These are phyloP conservation scores for Antedon bifida DNA, from an alignment of 35 echinoderm and acorn worm species.

Conservation along the genomic window DNA sequence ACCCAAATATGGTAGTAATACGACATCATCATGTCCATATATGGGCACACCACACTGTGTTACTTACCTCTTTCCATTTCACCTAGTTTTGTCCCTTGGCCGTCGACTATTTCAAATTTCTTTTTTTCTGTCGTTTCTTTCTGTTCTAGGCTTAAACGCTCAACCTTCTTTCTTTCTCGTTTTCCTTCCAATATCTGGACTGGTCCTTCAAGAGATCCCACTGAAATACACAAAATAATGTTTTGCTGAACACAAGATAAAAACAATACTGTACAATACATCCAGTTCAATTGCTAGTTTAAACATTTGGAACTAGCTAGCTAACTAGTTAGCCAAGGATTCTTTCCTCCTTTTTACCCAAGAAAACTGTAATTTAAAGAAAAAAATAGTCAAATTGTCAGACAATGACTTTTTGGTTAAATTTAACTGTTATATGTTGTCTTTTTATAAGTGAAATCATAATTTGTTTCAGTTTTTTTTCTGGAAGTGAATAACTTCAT, in stretches of 20 bases:
- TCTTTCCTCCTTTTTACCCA: too few relatives aligned
- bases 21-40: too few relatives aligned
- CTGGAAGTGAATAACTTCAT: too few relatives aligned
- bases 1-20: too few relatives aligned
- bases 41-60: too few relatives aligned
- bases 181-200: constrained; percentile 51
- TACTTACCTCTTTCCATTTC: constrained; percentile 59
- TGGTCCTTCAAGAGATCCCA: constrained; percentile 53
- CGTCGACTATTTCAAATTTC: constrained; percentile 61
- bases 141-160: constrained; percentile 36
- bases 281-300: not conserved
- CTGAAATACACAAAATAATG: constrained; percentile 9
- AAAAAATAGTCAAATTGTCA: too few relatives aligned
- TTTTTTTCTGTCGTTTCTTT: constrained; percentile 24
- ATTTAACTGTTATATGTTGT: too few relatives aligned
- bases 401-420: too few relatives aligned
- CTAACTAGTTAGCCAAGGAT: not conserved
- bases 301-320: not conserved
- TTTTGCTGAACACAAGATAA: not conserved
- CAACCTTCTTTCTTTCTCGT: constrained; percentile 58
- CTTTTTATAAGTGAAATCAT: too few relatives aligned
- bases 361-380: too few relatives aligned
- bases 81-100: constrained; percentile 47
- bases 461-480: too few relatives aligned
- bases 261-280: not conserved